Percentiles rank a stretch among this genome's conserved stretches.
Evolutionary conservation across 2,797 vertebrate genomes (phyloP).

Genomic region (Cossypha niveicapilla): DNA sequence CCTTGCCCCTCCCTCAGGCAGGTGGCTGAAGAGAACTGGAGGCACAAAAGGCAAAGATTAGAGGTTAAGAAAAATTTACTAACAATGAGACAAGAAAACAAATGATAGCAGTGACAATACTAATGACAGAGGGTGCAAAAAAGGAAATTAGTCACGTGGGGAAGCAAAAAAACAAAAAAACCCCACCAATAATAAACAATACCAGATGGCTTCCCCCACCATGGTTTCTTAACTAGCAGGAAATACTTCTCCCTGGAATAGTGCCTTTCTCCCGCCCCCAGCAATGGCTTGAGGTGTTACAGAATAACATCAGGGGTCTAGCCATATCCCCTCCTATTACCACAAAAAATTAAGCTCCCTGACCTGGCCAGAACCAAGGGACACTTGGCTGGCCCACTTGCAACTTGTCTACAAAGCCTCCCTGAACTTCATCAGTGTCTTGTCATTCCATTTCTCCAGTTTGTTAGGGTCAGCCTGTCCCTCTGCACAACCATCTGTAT

Average conservation of each 20-base stretch:
- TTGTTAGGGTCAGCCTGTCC: neutral
- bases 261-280: fast-evolving
- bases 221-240: no score
- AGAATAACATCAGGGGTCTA: neutral
- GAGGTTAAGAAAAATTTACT: neutral
- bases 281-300: neutral
- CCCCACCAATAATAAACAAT: neutral
- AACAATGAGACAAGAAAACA: neutral
- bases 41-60: neutral
- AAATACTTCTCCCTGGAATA: neutral
- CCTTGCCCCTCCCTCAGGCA: neutral
- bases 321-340: neutral
- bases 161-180: fast-evolving
- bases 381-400: neutral
- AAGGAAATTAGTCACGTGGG: fast-evolving
- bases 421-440: neutral
- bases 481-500: neutral
- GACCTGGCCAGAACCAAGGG: neutral
- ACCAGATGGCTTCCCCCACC: neutral
- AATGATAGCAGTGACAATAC: neutral
- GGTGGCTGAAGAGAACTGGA: neutral
- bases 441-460: neutral
- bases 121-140: neutral
- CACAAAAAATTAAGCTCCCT: neutral
- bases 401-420: neutral